phyloP scores from a whole-genome alignment of 2,888 invertebrate species.

The Macrophya annulata region DNA sequence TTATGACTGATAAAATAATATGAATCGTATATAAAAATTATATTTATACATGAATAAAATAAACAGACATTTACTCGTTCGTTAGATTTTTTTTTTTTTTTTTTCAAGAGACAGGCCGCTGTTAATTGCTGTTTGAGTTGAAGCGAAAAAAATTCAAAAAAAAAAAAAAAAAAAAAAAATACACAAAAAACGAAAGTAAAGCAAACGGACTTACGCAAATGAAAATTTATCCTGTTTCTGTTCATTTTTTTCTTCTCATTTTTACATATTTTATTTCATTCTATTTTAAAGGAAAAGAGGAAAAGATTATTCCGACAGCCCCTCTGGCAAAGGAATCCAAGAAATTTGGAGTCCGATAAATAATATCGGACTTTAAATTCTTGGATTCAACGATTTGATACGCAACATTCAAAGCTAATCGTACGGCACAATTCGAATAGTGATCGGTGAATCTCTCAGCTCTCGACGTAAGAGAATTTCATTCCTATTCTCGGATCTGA shows the following conservation, averaged over 20 bases:
- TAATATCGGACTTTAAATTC: background rate
- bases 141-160: too few relatives aligned
- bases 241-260: background rate
- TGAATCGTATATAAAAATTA: background rate
- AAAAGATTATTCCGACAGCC: background rate
- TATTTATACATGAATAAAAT: background rate
- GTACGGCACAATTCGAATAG: slow-evolving; percentile 5
- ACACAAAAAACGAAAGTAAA: too few relatives aligned
- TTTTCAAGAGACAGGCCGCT: too few relatives aligned
- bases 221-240: too few relatives aligned
- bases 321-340: background rate
- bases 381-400: background rate
- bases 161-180: too few relatives aligned
- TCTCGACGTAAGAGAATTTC: background rate
- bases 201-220: background rate
- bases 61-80: background rate
- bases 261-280: background rate
- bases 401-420: background rate
- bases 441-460: background rate
- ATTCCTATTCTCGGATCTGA: background rate
- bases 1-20: background rate
- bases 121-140: too few relatives aligned
- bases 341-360: background rate
- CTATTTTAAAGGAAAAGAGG: background rate
- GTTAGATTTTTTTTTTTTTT: too few relatives aligned